A percentile compares a stretch with the other conserved stretches of the same genome.
phyloP scores from a whole-genome alignment of 2,113 vertebrate species.

The Misgurnus mizolepis region DNA sequence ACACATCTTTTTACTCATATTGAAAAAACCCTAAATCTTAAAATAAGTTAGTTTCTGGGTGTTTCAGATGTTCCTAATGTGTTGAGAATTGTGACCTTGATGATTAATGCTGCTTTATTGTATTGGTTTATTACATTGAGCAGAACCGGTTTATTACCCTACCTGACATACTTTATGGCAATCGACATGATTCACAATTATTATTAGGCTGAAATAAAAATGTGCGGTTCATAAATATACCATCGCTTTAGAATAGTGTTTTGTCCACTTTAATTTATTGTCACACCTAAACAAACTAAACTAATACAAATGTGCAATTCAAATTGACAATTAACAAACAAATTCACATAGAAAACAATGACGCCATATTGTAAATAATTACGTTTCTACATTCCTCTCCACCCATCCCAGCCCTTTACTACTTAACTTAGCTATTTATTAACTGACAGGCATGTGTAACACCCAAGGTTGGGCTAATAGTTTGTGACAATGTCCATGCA shows the following conservation, averaged over 20 bases:
- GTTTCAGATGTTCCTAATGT: no score
- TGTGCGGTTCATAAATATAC: not conserved
- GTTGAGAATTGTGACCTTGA: not conserved
- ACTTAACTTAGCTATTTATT: not conserved
- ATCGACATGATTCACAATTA: not conserved
- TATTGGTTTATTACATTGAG: not conserved
- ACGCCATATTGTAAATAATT: not conserved
- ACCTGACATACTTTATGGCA: not conserved
- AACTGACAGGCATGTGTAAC: slow-evolving; percentile 19
- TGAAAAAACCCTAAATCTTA: no score
- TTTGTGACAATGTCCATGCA: not conserved
- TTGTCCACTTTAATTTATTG: no score
- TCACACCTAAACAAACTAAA: no score
- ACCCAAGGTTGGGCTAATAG: slow-evolving; percentile 9
- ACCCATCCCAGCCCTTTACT: not conserved
- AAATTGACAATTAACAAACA: no score
- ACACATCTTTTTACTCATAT: no score
- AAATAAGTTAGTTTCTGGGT: no score
- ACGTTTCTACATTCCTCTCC: slow-evolving; percentile 7
- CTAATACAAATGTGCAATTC: no score
- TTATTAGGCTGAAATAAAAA: slow-evolving; percentile 13
- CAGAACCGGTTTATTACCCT: not conserved
- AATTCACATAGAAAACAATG: not conserved
- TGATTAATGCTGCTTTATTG: not conserved
- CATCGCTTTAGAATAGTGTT: no score